Evolutionary conservation across 2,888 invertebrate genomes (phyloP).

Genomic region (Schrankia costaestrigalis): DNA sequence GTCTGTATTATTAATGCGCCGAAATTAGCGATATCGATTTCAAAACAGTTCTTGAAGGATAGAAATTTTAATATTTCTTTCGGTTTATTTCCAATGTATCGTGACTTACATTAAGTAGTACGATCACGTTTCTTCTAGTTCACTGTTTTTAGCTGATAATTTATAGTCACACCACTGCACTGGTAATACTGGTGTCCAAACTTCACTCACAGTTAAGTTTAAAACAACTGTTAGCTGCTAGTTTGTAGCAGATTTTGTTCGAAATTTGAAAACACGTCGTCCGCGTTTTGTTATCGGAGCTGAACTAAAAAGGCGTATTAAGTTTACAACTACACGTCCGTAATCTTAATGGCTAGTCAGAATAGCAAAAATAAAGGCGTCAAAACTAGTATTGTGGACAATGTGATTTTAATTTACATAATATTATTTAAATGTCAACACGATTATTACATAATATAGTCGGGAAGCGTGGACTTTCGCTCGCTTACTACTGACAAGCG

Average conservation of each 20-base stretch:
- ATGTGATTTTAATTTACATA: constrained; percentile 31
- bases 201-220: constrained; percentile 9
- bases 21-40: constrained; percentile 44
- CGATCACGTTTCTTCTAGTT: no score
- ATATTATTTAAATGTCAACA: constrained; percentile 43
- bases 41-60: constrained; percentile 23
- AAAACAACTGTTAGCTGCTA: constrained; percentile 11
- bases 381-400: constrained; percentile 57
- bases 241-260: constrained; percentile 20
- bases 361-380: constrained; percentile 57
- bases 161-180: no score
- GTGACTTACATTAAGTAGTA: no score
- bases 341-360: constrained; percentile 52
- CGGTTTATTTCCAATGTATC: no score
- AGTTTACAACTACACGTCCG: constrained; percentile 49
- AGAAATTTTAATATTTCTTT: no score
- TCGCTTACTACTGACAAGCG: constrained; percentile 48
- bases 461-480: constrained; percentile 52
- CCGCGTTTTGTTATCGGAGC: constrained; percentile 59
- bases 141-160: no score
- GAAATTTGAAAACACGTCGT: constrained; percentile 51
- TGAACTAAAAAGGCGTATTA: constrained; percentile 57
- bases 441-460: constrained; percentile 47
- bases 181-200: no score
- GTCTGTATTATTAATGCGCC: constrained; percentile 36